phyloP scores from a whole-genome alignment of 2,113 vertebrate species.

The Marcusenius ussheri region DNA sequence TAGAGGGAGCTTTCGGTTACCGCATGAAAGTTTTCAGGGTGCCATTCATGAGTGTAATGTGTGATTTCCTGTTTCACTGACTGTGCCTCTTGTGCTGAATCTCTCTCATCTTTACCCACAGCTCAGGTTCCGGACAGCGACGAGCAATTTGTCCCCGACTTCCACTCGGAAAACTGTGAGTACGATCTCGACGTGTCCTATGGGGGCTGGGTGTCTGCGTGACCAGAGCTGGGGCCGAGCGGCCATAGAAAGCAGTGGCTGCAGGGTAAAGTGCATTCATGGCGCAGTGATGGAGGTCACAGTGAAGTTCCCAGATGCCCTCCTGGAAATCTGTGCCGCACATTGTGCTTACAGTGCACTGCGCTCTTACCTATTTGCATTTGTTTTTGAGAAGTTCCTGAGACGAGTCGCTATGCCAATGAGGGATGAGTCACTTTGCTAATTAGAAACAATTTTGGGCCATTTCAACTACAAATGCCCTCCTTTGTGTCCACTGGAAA shows the following conservation, averaged over 20 bases:
- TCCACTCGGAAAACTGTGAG: conserved; percentile 95
- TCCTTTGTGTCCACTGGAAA: background rate
- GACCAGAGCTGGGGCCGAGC: conserved; percentile 15
- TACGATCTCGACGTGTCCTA: conserved; percentile 37
- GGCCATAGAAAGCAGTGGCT: conserved; percentile 34
- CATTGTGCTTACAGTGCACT: background rate
- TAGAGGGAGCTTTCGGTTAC: background rate
- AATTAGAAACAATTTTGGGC: background rate
- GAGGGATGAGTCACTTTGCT: background rate
- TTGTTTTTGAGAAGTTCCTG: background rate
- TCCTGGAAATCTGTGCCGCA: background rate
- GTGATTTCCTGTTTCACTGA: conserved; percentile 5
- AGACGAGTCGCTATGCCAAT: background rate
- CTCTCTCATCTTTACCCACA: conserved; percentile 49
- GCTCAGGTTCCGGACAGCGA: conserved; percentile 98
- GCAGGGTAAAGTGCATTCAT: conserved; percentile 35
- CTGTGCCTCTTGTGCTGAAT: background rate
- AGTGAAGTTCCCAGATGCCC: background rate
- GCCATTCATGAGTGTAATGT: background rate
- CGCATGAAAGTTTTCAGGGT: background rate
- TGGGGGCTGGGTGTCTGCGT: conserved; percentile 14
- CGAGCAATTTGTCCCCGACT: conserved; percentile 95
- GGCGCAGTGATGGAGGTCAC: conserved; percentile 36
- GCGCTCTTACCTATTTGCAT: background rate
- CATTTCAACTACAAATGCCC: background rate